Base-by-base conservation (phyloP, 2,888 invertebrate genomes). In the Anthophora plumipes region DNA sequence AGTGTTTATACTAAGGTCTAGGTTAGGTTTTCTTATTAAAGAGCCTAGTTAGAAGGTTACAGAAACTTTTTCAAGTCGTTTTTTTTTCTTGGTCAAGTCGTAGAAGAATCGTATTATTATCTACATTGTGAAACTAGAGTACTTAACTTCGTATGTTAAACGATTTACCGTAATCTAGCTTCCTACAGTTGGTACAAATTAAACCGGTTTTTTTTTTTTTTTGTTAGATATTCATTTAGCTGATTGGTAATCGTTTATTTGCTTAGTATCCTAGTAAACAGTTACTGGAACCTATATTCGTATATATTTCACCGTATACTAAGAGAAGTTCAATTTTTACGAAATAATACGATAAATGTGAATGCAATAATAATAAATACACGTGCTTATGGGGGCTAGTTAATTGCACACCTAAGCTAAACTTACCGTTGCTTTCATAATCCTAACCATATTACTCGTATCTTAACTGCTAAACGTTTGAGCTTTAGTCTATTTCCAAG, bases 401-500 rank as follows among this genome's bases (percentile, higher is more conserved):
- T 61, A 46, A 46, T 46, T 46, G 17, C 1, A 52, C 12, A 22
- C 9, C 11, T n/a, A n/a, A 9, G 12, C 4, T 20, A 17, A 52
- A 3, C 20, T 11, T 52, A 22, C 11, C 11, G 22, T 25, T 54
- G 39, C 1, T 67, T 22, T 20, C 8, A 6, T 22, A 37, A 22
- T 14, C 20, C 20, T 22, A 50, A 17, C 20, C 20, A 22, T 39
- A 14, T 9, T 20, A 20, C 20, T 50, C 6, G 6, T 14, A 50
- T 9, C 22, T 60, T 9, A 8, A 22, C 14, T 60, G 41, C 22
- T 60, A 22, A 60, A 41, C 22, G 9, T 17, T 41, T 14, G 5
- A 60, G 22, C 60, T 20, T 22, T 60, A 25, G n/a, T 12, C 4
- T 20, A 64, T 31, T 64, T 64, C 48, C 12, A 64, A 64, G 12